Evolutionary conservation across 2,888 invertebrate species (phyloP).

Genomic region (Mactromeris polynyma): DNA sequence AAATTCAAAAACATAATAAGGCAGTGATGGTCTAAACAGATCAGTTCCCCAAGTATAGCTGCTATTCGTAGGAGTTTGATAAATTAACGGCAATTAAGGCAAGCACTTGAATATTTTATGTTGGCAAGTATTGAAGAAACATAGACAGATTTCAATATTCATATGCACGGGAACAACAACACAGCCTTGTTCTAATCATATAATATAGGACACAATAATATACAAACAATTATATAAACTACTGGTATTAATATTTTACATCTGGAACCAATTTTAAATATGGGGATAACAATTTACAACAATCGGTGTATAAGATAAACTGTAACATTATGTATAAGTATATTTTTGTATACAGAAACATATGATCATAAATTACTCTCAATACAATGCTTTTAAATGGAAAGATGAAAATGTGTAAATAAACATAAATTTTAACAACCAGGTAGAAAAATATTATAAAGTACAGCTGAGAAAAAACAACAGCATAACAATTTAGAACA

Average conservation of each 20-base stretch:
- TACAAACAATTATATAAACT: constrained; percentile 12
- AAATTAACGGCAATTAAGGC: neutral
- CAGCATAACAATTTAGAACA: neutral
- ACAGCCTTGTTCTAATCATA: neutral
- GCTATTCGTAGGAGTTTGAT: neutral
- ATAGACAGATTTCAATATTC: neutral
- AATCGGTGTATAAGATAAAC: neutral
- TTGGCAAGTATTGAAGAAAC: neutral
- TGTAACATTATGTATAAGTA: neutral
- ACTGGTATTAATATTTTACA: constrained; percentile 3
- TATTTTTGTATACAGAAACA: neutral
- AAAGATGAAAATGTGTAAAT: constrained; percentile 18
- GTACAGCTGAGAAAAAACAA: neutral
- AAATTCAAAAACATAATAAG: too few species aligned
- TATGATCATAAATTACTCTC: neutral
- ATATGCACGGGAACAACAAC: neutral
- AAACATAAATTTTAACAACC: neutral
- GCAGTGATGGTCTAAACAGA: too few species aligned
- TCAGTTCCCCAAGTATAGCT: neutral
- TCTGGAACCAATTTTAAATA: constrained; percentile 11
- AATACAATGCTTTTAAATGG: constrained; percentile 19
- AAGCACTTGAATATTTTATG: neutral
- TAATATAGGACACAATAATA: neutral
- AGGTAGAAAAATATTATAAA: neutral
- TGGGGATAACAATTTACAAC: constrained; percentile 17